Evolutionary conservation across 2,888 invertebrate genomes (phyloP), one percentile per base, ranked within the genome.

Genomic region (Cephus rjabovi): DNA sequence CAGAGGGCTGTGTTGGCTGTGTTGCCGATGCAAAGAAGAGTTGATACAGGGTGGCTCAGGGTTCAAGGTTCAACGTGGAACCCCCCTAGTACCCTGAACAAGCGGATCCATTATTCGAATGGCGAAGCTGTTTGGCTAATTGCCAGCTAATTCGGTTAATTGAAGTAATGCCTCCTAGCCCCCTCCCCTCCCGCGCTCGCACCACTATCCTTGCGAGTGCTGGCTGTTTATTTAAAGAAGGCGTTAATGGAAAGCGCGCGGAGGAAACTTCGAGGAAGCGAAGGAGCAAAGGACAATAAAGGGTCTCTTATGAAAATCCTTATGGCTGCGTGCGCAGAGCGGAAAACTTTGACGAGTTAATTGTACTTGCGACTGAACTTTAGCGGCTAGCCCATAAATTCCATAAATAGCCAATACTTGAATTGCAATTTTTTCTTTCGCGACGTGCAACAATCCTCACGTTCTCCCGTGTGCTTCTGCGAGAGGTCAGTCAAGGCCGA

Each of bases 61-160:
- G 74, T 37, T 37, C 37, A 37, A 12, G 37, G 12, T 37, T 37
- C 37, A 37, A 12, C 37, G 37, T 37, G 37, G 37, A 37, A 37
- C 1, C 37, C 1, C 37, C 4, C 37, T 37, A 4, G 37, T 12
- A 37, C 12, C 3, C 12, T 3, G 70, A 12, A 11, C 70, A 23
- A 70, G n/a, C 4, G 11, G 70, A 70, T 76, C 77, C 81, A 81
- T 79, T 82, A 82, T 83, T 76, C 76, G 76, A 75, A 77, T 56
- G 75, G 56, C 69, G 73, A 68, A 78, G 81, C 81, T 85, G 80
- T 82, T 80, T 82, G 81, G 80, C 83, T 83, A 86, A 87, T 86
- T 84, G 79, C 81, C 74, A 82, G 83, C 80, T 84, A 86, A 86
- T 84, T 84, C 81, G 81, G 79, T 84, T 85, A 82, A 83, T 86